Base-by-base conservation (phyloP, 2,888 invertebrate species). In the Lepetodrilus schrolli region DNA sequence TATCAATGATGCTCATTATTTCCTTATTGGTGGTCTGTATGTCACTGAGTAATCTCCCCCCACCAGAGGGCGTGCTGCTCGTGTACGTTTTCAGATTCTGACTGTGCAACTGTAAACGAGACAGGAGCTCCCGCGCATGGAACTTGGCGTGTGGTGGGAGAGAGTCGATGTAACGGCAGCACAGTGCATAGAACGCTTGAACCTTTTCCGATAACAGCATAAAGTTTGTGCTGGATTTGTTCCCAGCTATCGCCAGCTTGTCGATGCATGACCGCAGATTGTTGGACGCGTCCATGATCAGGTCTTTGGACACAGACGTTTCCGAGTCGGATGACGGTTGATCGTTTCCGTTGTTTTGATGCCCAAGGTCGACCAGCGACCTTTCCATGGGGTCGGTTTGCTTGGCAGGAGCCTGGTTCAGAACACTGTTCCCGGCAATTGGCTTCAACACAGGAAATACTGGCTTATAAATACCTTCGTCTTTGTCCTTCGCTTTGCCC, bases 91-190 rank as follows among this genome's bases (percentile, higher is more conserved):
- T 86, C 73, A 87, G 74, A 68, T 80, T 86, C 72, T 87, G 84
- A 72, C 86, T 84, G 69, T 85, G 83, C 1, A 78, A 77, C 74
- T 85, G 86, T 47, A 88, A 74, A n/a, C 85, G 82, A 26, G 88
- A 86, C 70, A 92, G 82, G 47, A 92, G 86, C 78, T 92, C 92
- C 47, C 95, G 94, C 88, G 96, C 95, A 84, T 96, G 95, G 91
- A 97, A 96, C 87, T 96, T 95, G 68, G 95, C 94, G 88, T 96
- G 96, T 20, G 96, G 95, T 10, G 96, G 95, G 86, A 95, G 94
- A 80, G 93, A 93, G 83, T 97, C 97, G 17, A 95, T 95, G 86
- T 95, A 96, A 82, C 94, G 94, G 84, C 94, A 93, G 91, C 96
- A 97, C 80, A 95, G 94, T 21, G 94, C 94, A 87, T 96, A 95